Conservation (phyloP, 2,888 invertebrate species). For the Hipparchia semele region DNA sequence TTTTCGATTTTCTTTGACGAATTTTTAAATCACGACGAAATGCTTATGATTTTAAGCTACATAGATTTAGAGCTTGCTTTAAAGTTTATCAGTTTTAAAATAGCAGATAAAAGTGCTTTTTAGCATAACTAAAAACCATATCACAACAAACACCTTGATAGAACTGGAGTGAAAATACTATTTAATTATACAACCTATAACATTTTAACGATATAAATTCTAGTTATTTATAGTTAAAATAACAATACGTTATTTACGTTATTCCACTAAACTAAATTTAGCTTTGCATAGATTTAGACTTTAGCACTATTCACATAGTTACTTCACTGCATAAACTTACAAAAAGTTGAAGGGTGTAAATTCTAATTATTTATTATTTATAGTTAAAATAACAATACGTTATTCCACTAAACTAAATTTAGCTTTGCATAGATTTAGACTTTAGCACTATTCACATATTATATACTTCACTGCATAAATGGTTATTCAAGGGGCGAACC, state of each 20-base stretch:
- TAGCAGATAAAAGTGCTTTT: constrained; percentile 22
- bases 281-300: constrained; percentile 5
- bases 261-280: constrained; percentile 1
- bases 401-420: neutral
- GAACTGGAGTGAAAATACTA: constrained; percentile 19
- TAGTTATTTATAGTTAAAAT: neutral
- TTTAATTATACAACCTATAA: neutral
- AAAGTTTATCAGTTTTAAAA: constrained; percentile 17
- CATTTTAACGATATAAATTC: constrained; percentile 5
- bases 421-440: constrained; percentile 7
- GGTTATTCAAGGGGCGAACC: too few species aligned
- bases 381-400: neutral
- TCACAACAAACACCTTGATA: constrained; percentile 20
- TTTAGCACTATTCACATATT: constrained; percentile 3
- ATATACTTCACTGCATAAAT: neutral
- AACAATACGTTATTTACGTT: neutral
- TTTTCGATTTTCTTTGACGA: constrained; percentile 25
- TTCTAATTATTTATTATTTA: neutral
- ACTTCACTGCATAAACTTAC: neutral
- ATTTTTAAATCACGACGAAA: constrained; percentile 22
- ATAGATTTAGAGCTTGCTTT: constrained; percentile 32
- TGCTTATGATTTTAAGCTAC: constrained; percentile 29
- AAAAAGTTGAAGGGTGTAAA: neutral
- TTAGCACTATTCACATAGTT: constrained; percentile 3
- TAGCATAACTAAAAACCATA: constrained; percentile 7